Evolutionary conservation across 2,797 vertebrate genomes (phyloP), one percentile per base, ranked within the genome.

Genomic region (Sandelia bainsii): DNA sequence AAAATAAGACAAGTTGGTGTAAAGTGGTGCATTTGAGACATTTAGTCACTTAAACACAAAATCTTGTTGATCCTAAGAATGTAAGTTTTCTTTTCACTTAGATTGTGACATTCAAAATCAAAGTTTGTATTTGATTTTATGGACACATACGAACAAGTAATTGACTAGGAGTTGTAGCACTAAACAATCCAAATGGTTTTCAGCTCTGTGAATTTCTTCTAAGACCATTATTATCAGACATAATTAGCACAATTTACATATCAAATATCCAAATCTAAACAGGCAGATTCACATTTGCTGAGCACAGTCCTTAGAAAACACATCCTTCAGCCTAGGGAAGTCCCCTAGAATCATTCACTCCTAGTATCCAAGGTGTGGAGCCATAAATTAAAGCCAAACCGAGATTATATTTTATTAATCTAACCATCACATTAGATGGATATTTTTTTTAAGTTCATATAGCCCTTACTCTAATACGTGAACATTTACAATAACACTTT

Each of bases 141-240:
- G 10, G 34, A 8, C 9, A 2, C 34, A 37, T 10, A 37, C 34
- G 7, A 37, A 37, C 34, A 37, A 37, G 27, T 29, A 29, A 29
- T 6, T 29, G 27, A 29, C 27, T 5, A 5, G 27, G 6, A 29
- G 27, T 29, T 5, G 27, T 6, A 29, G 27, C 27, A 29, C 27
- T 29, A 29, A 29, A 29, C 27, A 29, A 29, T 6, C 6, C 27
- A 29, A 29, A 29, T 29, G 3, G 27, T 29, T 29, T 29, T 32
- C 39, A 42, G 14, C 11, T 53, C 63, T 37, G 13, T 58, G 52
- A 67, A 29, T 68, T 68, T 29, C 12, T 22, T 42, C 13, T 50
- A 1, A 3, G 34, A 32, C 34, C 8, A 42, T 9, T 14, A 20
- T 23, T 42, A 22, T 42, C 46, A 42, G 19, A 16, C 6, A 22